Percentiles rank a stretch among this genome's conserved stretches.
phyloP scores from a whole-genome alignment of 2,888 invertebrate genomes.

The Luffia ferchaultella region DNA sequence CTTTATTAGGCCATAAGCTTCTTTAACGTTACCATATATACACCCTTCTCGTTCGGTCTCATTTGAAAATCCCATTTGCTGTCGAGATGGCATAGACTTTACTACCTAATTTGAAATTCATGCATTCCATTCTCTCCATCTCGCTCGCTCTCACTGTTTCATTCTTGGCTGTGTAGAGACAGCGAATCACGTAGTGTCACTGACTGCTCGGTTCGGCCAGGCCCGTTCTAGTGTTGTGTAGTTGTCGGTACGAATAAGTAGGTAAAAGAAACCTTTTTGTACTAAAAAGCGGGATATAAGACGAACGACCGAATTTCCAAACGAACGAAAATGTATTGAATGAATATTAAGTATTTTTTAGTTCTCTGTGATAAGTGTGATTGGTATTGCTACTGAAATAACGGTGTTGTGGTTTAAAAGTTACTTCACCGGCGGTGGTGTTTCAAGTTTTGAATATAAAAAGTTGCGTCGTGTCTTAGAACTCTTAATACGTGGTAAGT shows the following conservation, averaged over 20 bases:
- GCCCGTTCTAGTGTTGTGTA: not conserved
- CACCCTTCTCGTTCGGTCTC: conserved; percentile 25
- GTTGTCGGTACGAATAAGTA: not conserved
- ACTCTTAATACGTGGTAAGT: no score
- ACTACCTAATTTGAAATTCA: conserved; percentile 34
- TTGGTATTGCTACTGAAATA: no score
- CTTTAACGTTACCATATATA: conserved; percentile 28
- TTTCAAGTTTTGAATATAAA: no score
- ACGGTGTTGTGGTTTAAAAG: no score
- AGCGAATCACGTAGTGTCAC: conserved; percentile 55
- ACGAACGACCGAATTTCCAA: not conserved
- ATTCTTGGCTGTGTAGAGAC: conserved; percentile 25
- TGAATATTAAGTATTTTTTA: no score
- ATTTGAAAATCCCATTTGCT: conserved; percentile 21
- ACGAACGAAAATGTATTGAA: not conserved
- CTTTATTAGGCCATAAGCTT: conserved; percentile 34
- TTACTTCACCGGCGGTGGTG: no score
- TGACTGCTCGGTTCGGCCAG: conserved; percentile 52
- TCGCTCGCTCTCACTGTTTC: conserved; percentile 13
- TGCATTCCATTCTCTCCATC: conserved; percentile 44
- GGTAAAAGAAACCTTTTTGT: not conserved
- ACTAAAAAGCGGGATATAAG: not conserved
- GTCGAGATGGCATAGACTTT: conserved; percentile 33
- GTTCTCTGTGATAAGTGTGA: conserved; percentile 2
- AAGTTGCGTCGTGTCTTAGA: no score